A percentile compares a stretch with the other conserved stretches of the same genome.
phyloP scores from a whole-genome alignment of 2,113 vertebrate genomes.

The Harpagus bidentatus region DNA sequence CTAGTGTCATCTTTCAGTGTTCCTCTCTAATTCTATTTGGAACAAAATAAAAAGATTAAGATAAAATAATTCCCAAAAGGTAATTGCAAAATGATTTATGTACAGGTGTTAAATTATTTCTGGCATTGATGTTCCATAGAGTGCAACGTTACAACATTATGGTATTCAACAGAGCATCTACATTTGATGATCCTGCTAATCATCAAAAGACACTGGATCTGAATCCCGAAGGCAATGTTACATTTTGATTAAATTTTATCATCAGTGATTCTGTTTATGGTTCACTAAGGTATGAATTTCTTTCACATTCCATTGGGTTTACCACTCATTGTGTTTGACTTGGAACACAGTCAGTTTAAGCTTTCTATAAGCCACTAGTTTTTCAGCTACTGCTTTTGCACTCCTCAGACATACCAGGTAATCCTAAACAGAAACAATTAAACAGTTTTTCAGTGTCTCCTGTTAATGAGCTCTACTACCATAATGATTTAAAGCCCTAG shows the following conservation, averaged over 20 bases:
- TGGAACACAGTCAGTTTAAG: conserved; percentile 45
- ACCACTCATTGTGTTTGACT: conserved; percentile 47
- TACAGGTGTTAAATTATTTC: conserved; percentile 68
- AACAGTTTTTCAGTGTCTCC: background rate
- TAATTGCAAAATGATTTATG: conserved; percentile 68
- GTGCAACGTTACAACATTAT: background rate
- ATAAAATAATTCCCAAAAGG: conserved; percentile 69
- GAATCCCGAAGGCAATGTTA: conserved; percentile 40
- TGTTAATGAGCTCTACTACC: too few species aligned
- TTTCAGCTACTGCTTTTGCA: conserved; percentile 16
- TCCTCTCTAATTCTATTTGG: conserved; percentile 63
- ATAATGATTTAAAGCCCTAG: accelerated
- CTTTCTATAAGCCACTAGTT: background rate
- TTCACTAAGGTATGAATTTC: conserved; percentile 56
- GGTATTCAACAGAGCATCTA: conserved; percentile 37
- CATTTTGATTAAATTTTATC: conserved; percentile 65
- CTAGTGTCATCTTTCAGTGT: conserved; percentile 48
- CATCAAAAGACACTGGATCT: conserved; percentile 42
- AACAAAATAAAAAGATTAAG: conserved; percentile 70
- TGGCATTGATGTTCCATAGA: conserved; percentile 28
- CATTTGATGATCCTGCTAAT: conserved; percentile 33
- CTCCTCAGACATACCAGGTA: background rate
- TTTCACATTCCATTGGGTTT: conserved; percentile 47
- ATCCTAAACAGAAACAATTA: background rate
- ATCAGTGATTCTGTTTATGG: conserved; percentile 34